These are phyloP conservation scores for Xiphophorus hellerii DNA, from an alignment of 2,113 vertebrate genomes.

Conservation along the genomic window DNA sequence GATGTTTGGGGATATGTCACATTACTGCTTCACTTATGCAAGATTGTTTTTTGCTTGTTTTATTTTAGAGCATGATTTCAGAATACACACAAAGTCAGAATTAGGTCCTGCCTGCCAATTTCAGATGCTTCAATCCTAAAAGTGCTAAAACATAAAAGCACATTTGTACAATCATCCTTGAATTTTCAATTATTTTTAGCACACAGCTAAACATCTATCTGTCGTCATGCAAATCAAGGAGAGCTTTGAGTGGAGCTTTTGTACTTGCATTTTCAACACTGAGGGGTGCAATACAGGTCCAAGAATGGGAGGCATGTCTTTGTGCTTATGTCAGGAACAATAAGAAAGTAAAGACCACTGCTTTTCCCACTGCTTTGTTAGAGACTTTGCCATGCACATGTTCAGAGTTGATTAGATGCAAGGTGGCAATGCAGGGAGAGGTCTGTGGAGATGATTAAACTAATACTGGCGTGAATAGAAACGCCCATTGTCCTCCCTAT, in stretches of 20 bases:
- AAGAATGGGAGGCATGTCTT: constrained; percentile 52
- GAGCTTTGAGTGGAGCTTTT: constrained; percentile 16
- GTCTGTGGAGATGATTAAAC: constrained; percentile 14
- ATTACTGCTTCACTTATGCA: constrained; percentile 34
- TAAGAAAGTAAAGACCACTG: not conserved
- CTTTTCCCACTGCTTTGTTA: not conserved
- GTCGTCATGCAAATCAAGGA: constrained; percentile 7
- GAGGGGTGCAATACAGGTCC: constrained; percentile 47
- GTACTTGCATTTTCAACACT: constrained; percentile 58
- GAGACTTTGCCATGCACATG: not conserved
- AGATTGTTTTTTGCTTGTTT: too few species aligned
- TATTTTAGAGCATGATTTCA: not conserved
- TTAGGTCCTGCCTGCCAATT: constrained; percentile 14
- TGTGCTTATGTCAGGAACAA: constrained; percentile 53
- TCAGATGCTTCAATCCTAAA: constrained; percentile 11
- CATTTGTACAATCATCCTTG: constrained; percentile 5
- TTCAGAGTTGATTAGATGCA: not conserved
- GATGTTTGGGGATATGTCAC: constrained; percentile 8
- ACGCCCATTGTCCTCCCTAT: constrained; percentile 61
- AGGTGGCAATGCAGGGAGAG: constrained; percentile 31
- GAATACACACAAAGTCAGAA: constrained; percentile 12
- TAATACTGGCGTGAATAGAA: constrained; percentile 35
- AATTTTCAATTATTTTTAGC: constrained; percentile 28
- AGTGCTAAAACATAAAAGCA: constrained; percentile 15
- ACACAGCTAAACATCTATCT: constrained; percentile 1